Conservation (phyloP, 2,797 vertebrate species). For the Rhinichthys osculus region DNA sequence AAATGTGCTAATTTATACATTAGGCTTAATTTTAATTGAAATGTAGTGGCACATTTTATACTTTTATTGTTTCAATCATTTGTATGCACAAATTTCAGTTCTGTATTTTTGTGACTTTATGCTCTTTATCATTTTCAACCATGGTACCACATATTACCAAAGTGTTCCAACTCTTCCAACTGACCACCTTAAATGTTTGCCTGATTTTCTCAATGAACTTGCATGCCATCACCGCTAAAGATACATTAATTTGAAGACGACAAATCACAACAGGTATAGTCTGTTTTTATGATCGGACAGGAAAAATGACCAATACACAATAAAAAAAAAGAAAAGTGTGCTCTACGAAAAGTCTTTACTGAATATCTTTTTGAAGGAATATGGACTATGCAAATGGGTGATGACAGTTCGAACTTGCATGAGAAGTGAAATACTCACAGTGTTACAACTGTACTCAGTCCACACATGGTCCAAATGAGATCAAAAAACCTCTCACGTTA, state of each 20-base stretch:
- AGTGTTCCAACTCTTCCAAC: not conserved
- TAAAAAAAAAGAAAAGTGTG: not conserved
- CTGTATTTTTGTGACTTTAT: not conserved
- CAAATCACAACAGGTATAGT: not conserved
- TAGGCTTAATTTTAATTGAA: not conserved
- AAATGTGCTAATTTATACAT: not conserved
- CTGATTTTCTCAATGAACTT: too few relatives aligned
- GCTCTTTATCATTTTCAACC: not conserved
- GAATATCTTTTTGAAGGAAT: not conserved
- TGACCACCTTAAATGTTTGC: too few relatives aligned
- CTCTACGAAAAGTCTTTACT: not conserved
- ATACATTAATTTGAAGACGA: too few relatives aligned
- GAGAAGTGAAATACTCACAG: not conserved
- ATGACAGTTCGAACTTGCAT: not conserved
- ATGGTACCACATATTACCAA: not conserved
- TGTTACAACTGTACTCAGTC: slow-evolving; percentile 4
- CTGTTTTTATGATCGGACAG: not conserved
- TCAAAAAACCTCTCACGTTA: slow-evolving; percentile 3
- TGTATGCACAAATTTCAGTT: not conserved
- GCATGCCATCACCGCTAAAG: not conserved
- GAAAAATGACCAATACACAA: not conserved
- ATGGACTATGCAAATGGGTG: not conserved
- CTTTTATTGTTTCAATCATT: not conserved
- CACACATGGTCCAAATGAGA: not conserved
- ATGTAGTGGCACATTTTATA: not conserved